Percentiles rank a stretch among this genome's conserved stretches.
These are phyloP conservation scores for Orientallactaga sibirica DNA, from an alignment of 2,797 vertebrate genomes.

Conservation along the genomic window DNA sequence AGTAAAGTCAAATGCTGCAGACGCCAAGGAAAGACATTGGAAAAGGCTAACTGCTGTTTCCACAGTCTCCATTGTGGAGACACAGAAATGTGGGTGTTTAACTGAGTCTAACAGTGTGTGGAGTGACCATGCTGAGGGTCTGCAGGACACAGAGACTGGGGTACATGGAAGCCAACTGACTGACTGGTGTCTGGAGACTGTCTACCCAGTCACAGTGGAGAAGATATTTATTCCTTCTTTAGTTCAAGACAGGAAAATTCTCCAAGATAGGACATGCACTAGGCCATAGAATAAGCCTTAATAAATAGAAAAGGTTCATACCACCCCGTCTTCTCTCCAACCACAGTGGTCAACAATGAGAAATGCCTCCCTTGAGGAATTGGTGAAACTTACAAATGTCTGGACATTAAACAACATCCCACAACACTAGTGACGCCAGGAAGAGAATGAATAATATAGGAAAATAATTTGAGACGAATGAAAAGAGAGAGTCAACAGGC, in stretches of 20 bases:
- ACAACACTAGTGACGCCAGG: accelerated
- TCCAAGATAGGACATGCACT: accelerated
- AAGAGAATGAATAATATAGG: neutral
- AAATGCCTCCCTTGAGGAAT: accelerated
- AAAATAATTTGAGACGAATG: neutral
- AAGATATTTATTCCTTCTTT: neutral
- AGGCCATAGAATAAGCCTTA: no score
- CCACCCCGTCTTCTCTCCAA: accelerated
- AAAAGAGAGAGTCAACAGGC: neutral
- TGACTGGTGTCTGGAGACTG: accelerated
- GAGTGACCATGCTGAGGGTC: accelerated
- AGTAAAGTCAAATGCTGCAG: accelerated
- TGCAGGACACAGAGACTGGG: accelerated
- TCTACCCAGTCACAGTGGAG: no score
- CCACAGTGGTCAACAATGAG: neutral
- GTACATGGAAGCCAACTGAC: accelerated
- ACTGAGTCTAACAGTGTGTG: neutral
- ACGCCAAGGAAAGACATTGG: neutral
- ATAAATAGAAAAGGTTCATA: accelerated
- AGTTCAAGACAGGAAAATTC: neutral
- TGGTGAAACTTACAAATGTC: neutral
- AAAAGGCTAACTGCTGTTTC: neutral
- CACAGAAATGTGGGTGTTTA: accelerated
- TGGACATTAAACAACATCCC: neutral
- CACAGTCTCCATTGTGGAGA: neutral